Evolutionary conservation across 2,888 invertebrate species (phyloP).

Genomic region (Epinotia ramella): DNA sequence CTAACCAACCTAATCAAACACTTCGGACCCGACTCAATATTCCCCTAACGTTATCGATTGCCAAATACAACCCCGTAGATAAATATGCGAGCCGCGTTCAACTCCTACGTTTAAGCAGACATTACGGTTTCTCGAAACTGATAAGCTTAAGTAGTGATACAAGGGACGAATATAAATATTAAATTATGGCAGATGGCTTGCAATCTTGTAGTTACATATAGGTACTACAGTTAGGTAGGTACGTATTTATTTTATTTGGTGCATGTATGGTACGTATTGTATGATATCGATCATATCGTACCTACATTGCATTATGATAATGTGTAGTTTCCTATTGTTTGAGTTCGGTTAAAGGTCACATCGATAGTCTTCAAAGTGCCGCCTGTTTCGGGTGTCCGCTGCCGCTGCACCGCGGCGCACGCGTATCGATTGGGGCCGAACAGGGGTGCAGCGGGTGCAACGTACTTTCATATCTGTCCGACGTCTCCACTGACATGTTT

Average conservation of each 20-base stretch:
- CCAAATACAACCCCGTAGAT: slow-evolving; percentile 71
- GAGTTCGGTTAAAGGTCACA: slow-evolving; percentile 39
- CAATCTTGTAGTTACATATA: neutral
- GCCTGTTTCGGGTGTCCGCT: slow-evolving; percentile 58
- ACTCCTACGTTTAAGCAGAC: slow-evolving; percentile 65
- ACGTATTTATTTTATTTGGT: slow-evolving; percentile 28
- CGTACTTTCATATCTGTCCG: slow-evolving; percentile 69
- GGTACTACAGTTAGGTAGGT: slow-evolving; percentile 29
- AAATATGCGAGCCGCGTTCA: slow-evolving; percentile 64
- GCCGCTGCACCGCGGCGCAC: slow-evolving; percentile 57
- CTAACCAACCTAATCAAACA: slow-evolving; percentile 72
- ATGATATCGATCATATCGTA: slow-evolving; percentile 31
- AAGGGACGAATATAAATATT: slow-evolving; percentile 41
- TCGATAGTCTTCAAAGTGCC: slow-evolving; percentile 44
- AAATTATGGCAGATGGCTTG: slow-evolving; percentile 30
- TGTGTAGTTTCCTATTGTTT: slow-evolving; percentile 34
- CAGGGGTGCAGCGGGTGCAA: slow-evolving; percentile 73
- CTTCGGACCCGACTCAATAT: slow-evolving; percentile 73
- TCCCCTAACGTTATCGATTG: slow-evolving; percentile 68
- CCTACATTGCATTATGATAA: slow-evolving; percentile 9
- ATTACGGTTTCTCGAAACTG: slow-evolving; percentile 63
- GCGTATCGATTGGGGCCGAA: slow-evolving; percentile 64
- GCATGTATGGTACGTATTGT: slow-evolving; percentile 25
- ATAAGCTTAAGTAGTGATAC: slow-evolving; percentile 54
- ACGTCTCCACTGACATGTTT: slow-evolving; percentile 76